A percentile compares a stretch with the other conserved stretches of the same genome.
Evolutionary conservation across 1,140 invertebrate species (phyloP).

Genomic region (Chelonus insularis): DNA sequence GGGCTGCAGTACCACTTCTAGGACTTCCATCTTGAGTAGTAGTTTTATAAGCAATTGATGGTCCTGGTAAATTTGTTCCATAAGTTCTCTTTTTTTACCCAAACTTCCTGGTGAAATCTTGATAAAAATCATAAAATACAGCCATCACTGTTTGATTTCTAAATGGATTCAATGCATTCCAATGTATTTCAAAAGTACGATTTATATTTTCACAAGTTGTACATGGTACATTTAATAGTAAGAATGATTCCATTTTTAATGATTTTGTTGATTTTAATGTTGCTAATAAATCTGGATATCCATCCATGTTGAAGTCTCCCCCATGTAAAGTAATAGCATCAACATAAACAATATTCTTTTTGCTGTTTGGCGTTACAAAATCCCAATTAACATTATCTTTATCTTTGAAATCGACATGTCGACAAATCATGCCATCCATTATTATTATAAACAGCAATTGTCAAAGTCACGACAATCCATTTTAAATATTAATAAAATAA

Average conservation of each 20-base stretch:
- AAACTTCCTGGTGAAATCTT: conserved; percentile 72
- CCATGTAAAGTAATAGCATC: conserved; percentile 80
- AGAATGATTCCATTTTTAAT: conserved; percentile 66
- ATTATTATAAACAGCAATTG: conserved; percentile 71
- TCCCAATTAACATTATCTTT: conserved; percentile 68
- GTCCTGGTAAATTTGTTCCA: conserved; percentile 87
- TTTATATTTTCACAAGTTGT: conserved; percentile 63
- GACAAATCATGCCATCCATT: conserved; percentile 73
- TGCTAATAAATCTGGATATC: conserved; percentile 88
- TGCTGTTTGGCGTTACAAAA: conserved; percentile 63
- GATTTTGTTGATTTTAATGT: conserved; percentile 66
- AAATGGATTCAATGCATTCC: conserved; percentile 71
- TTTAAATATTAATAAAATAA: too few relatives aligned
- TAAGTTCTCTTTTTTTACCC: conserved; percentile 78
- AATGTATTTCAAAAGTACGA: conserved; percentile 76
- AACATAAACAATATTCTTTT: conserved; percentile 58
- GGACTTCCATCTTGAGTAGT: conserved; percentile 80
- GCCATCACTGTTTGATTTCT: conserved; percentile 79
- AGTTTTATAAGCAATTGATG: conserved; percentile 83
- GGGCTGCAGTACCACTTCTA: conserved; percentile 76
- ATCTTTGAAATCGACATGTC: conserved; percentile 73
- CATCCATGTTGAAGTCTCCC: conserved; percentile 95
- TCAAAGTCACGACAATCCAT: too few relatives aligned
- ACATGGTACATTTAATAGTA: conserved; percentile 79
- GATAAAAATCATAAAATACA: conserved; percentile 91